Conservation (phyloP, 2,888 invertebrate species). For the Tipula unca region DNA sequence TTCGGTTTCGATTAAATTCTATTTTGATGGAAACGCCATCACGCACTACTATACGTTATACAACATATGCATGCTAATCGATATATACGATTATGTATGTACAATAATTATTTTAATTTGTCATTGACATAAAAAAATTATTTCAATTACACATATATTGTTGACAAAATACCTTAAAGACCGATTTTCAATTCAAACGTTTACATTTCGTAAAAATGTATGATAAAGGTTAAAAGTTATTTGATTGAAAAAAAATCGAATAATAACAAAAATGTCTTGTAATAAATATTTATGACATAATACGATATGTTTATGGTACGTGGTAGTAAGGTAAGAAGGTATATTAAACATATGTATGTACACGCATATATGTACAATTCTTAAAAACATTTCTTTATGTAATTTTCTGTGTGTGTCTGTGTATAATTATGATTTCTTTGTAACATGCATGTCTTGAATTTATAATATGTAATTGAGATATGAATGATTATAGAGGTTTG, state of each 20-base stretch:
- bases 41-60: neutral
- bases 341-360: no score
- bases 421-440: neutral
- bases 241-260: neutral
- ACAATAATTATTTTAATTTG: neutral
- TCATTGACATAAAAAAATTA: slow-evolving; percentile 14
- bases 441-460: neutral
- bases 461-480: neutral
- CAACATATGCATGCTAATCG: neutral
- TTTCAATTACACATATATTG: neutral
- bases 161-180: neutral
- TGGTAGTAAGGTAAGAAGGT: neutral
- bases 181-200: neutral
- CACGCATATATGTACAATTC: neutral
- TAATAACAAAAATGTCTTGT: neutral
- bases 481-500: neutral
- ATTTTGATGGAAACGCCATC: neutral
- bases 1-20: neutral
- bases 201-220: neutral
- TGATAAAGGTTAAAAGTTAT: slow-evolving; percentile 4
- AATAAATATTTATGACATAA: neutral
- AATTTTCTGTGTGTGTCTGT: neutral
- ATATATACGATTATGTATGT: neutral
- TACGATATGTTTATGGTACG: neutral
- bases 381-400: neutral